Evolutionary conservation across 2,888 invertebrate species (phyloP).

Genomic region (Nomada hirtipes): DNA sequence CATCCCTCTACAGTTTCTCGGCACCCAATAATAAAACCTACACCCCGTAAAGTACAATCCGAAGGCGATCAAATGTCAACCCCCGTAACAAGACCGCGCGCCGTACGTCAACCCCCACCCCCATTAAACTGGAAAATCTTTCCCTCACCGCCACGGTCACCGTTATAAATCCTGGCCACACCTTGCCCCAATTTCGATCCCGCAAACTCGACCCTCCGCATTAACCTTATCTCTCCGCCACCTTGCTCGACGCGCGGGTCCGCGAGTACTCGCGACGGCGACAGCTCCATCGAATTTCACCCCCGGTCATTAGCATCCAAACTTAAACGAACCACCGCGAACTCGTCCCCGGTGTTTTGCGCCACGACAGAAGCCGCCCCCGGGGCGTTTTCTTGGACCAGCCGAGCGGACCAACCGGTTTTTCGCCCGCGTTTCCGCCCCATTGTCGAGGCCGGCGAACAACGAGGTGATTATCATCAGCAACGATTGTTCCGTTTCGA

Average conservation of each 20-base stretch:
- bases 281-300: slow-evolving; percentile 40
- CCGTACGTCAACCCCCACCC: too few species aligned
- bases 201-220: neutral
- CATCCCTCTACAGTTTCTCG: too few species aligned
- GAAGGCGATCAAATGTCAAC: too few species aligned
- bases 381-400: slow-evolving; percentile 41
- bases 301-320: slow-evolving; percentile 45
- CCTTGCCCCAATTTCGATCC: too few species aligned
- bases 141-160: too few species aligned
- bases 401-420: slow-evolving; percentile 36
- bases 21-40: too few species aligned
- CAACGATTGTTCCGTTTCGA: slow-evolving; percentile 75
- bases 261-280: neutral
- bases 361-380: slow-evolving; percentile 27
- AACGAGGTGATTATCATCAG: slow-evolving; percentile 77
- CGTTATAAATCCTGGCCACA: too few species aligned
- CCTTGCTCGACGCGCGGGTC: neutral
- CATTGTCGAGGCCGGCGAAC: slow-evolving; percentile 52
- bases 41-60: too few species aligned
- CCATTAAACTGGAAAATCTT: too few species aligned
- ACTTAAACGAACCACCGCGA: slow-evolving; percentile 49
- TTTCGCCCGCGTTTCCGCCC: slow-evolving; percentile 43
- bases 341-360: slow-evolving; percentile 53
- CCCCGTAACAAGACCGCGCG: too few species aligned
- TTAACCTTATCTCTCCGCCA: neutral